Base-by-base conservation (phyloP, 2,888 invertebrate species). In the Rhodophaea formosa region DNA sequence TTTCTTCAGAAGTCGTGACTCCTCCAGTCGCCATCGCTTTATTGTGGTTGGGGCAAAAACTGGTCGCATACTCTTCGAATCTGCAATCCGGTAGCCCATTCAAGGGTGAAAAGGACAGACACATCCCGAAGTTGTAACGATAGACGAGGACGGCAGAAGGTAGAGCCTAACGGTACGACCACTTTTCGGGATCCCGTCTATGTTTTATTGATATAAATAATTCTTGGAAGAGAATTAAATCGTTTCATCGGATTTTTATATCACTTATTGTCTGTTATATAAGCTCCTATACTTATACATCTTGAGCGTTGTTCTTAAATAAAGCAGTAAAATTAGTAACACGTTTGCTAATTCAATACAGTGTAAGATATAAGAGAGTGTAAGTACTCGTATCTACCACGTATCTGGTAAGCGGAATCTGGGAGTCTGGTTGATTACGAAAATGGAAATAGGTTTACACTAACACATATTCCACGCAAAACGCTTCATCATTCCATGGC, bases 21-120 rank as follows among this genome's bases (percentile, higher is more conserved):
- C 71, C 71, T 54, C 16, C 16, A 16, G 44, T 32, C 45, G 54
- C 51, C 51, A 17, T 51, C 16, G 44, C 47, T 56, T 56, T 51
- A 49, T 59, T 52, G 67, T 68, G 67, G 70, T 70, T 61, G 66
- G 62, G 68, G 70, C 78, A 87, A 88, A 88, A 88, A 88, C 87
- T 86, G 82, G 88, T 88, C 84, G 72, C 78, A 74, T 74, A 77
- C 73, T 80, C 77, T 77, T 59, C 65, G 65, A 62, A 67, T 66
- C 71, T 67, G 81, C 81, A 79, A 86, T 82, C 82, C 79, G 74
- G 82, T 79, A 85, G 80, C 70, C 86, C 88, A 88, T 88, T 88
- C 78, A 88, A 79, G 87, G 69, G 83, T 68, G 69, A 88, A 69
- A 71, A 80, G 74, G 87, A 85, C 61, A 59, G 59, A 65, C 32